phyloP scores from a whole-genome alignment of 2,888 invertebrate species.

The Apoderus coryli region DNA sequence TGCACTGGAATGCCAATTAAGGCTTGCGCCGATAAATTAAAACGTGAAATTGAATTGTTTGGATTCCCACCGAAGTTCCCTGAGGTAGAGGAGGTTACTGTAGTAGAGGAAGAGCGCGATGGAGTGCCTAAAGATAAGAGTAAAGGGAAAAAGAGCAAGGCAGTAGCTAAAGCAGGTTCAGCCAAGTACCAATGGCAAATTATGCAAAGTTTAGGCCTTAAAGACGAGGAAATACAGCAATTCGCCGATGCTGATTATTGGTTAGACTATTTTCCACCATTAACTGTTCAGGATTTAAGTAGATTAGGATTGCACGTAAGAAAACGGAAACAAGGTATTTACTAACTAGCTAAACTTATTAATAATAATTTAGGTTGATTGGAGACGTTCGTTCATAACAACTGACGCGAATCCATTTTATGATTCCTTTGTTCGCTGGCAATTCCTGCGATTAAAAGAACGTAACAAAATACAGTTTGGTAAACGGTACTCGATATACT shows the following conservation, averaged over 20 bases:
- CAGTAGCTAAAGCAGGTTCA: conserved; percentile 74
- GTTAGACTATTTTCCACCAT: conserved; percentile 94
- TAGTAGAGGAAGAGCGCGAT: conserved; percentile 35
- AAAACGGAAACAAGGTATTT: conserved; percentile 12
- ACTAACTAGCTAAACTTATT: background rate
- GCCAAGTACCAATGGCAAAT: conserved; percentile 98
- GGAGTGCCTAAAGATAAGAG: conserved; percentile 68
- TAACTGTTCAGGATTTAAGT: conserved; percentile 73
- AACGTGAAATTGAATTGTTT: conserved; percentile 79
- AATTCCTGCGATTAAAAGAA: conserved; percentile 73
- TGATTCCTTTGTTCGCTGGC: conserved; percentile 97
- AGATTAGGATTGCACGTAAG: conserved; percentile 81
- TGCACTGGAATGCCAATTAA: conserved; percentile 99
- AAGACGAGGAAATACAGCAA: conserved; percentile 79
- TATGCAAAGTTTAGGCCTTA: conserved; percentile 83
- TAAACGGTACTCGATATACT: conserved; percentile 92
- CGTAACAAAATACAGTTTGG: conserved; percentile 90
- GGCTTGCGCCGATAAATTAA: conserved; percentile 95
- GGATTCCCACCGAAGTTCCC: conserved; percentile 92
- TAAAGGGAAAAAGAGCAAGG: conserved; percentile 94
- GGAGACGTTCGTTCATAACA: conserved; percentile 96
- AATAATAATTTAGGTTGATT: conserved; percentile 60
- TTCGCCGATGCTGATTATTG: conserved; percentile 87
- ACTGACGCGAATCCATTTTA: conserved; percentile 96
- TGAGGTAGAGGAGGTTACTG: conserved; percentile 34